Evolutionary conservation across 2,888 invertebrate species (phyloP).

Genomic region (Pomacea canaliculata): DNA sequence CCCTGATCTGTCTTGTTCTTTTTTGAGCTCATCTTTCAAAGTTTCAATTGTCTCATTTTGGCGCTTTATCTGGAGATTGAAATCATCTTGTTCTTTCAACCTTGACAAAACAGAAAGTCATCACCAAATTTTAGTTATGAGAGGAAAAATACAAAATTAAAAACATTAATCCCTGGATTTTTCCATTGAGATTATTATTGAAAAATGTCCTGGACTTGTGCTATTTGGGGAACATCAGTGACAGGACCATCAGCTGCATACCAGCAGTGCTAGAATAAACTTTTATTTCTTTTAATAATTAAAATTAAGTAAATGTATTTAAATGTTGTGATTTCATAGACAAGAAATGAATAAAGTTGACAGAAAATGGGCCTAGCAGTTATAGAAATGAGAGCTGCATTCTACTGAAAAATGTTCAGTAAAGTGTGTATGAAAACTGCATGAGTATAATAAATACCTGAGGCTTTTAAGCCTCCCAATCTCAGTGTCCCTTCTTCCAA

Average conservation of each 20-base stretch:
- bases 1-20: conserved; percentile 55
- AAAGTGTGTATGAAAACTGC: no score
- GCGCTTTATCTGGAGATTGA: conserved; percentile 50
- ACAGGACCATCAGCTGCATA: no score
- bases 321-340: no score
- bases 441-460: conserved; percentile 8
- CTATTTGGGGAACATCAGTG: no score
- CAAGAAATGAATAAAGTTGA: no score
- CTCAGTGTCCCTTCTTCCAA: conserved; percentile 59
- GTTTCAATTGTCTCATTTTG: conserved; percentile 57
- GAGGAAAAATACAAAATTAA: neutral
- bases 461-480: conserved; percentile 43
- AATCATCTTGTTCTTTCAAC: conserved; percentile 54
- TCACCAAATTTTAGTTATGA: neutral
- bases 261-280: no score
- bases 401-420: no score
- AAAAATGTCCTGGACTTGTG: no score
- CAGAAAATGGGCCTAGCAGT: no score
- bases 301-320: no score
- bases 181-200: neutral
- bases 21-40: conserved; percentile 52
- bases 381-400: no score
- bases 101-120: conserved; percentile 30
- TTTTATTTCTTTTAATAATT: no score
- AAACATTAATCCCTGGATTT: neutral